Evolutionary conservation across 2,888 invertebrate genomes (phyloP).

Genomic region (Liodrosophila aerea): DNA sequence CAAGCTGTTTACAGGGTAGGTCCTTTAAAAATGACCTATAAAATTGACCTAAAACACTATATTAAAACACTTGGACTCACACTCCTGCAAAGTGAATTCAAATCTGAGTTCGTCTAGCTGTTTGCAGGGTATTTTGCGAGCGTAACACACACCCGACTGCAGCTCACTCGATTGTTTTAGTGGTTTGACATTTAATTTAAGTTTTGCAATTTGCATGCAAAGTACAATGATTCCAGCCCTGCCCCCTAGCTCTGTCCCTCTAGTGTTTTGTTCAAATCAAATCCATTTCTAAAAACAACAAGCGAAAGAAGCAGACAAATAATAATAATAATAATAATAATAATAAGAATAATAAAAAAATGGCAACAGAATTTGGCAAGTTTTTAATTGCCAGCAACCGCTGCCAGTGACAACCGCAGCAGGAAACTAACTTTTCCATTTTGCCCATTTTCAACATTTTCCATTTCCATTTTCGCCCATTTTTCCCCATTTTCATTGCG

Average conservation of each 20-base stretch:
- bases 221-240: too few relatives aligned
- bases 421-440: conserved; percentile 43
- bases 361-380: conserved; percentile 55
- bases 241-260: too few relatives aligned
- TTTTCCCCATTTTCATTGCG: not conserved
- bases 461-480: not conserved
- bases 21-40: too few relatives aligned
- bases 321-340: conserved; percentile 8
- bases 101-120: too few relatives aligned
- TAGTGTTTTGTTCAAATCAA: conserved; percentile 53
- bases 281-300: conserved; percentile 33
- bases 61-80: too few relatives aligned
- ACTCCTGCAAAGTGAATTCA: too few relatives aligned
- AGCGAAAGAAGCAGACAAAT: conserved; percentile 20
- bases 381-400: conserved; percentile 76
- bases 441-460: conserved; percentile 1
- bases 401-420: conserved; percentile 68
- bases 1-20: too few relatives aligned
- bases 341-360: conserved; percentile 17
- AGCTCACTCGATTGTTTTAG: conserved; percentile 2
- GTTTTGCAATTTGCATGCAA: conserved; percentile 71
- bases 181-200: conserved; percentile 69
- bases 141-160: not conserved
- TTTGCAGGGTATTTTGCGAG: conserved; percentile 10
- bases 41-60: too few relatives aligned